Base-by-base conservation (phyloP, 2,113 vertebrate species). In the Trichomycterus rosablanca region DNA sequence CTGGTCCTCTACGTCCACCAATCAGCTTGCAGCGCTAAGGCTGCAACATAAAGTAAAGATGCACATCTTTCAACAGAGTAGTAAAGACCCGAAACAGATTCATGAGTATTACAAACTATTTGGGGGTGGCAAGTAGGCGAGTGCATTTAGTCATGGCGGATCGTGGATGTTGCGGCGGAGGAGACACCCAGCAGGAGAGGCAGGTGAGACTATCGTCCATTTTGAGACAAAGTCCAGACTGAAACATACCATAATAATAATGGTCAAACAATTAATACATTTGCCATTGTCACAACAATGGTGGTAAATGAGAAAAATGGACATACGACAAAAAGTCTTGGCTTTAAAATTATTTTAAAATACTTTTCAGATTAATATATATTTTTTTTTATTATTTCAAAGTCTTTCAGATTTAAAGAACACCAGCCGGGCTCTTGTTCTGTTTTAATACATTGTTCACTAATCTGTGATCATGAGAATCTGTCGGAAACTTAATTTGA, bases 21-120 rank as follows among this genome's bases (percentile, higher is more conserved):
- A 95, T 95, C 88, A 89, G 91, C 83, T 83, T 70, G 86, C 80
- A 89, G 87, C 86, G 86, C 89, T 87, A 75, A 82, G 88, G 90
- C 92, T 91, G 90, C 89, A 89, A 89, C 88, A 88, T 85, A 87
- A 92, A 94, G 90, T 93, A 89, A 92, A 92, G 89, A 92, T 91
- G 90, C 89, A 86, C 87, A 88, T 91, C 89, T 93, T 89, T 88
- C 88, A 87, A 90, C 87, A 85, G 88, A 83, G 85, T 86, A 86
- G 87, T 87, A 89, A 89, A 88, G 89, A 88, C 88, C 78, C 80
- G 84, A 86, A 89, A 84, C 83, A 78, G 86, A 82, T 88, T 84
- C 84, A 88, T 79, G 90, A 91, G 86, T 79, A 68, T 53, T 74
- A 87, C 80, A 80, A 88, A 90, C 89, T 87, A 81, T 79, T 86